Conservation (phyloP, 2,888 invertebrate genomes). For the Alloscopus bannaensis region DNA sequence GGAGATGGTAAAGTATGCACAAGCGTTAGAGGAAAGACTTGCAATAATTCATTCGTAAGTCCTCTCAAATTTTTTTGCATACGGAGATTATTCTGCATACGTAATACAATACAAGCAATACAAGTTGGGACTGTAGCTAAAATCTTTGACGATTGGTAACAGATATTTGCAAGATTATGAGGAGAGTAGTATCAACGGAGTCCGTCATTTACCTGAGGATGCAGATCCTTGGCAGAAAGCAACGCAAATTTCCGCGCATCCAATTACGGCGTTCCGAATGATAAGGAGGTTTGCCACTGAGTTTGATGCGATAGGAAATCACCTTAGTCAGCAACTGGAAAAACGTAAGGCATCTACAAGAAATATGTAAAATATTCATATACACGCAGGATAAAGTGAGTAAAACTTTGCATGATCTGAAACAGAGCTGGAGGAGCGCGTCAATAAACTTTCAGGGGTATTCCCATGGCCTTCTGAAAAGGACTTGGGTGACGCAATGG, state of each 20-base stretch:
- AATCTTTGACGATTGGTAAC: too few relatives aligned
- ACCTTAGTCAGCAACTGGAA: conserved; percentile 64
- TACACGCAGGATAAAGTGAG: background rate
- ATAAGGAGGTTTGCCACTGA: conserved; percentile 64
- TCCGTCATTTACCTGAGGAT: conserved; percentile 51
- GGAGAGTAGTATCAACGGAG: conserved; percentile 65
- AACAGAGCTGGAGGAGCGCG: conserved; percentile 67
- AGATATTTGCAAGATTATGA: conserved; percentile 71
- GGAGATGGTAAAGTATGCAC: conserved; percentile 66
- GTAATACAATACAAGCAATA: background rate
- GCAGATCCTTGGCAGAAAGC: conserved; percentile 65
- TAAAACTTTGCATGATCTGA: background rate
- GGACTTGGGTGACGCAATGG: conserved; percentile 71
- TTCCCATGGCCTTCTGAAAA: conserved; percentile 69
- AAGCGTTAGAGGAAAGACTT: conserved; percentile 69
- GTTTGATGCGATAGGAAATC: conserved; percentile 62
- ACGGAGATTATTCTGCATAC: background rate
- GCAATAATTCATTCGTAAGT: conserved; percentile 66
- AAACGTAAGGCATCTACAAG: conserved; percentile 52
- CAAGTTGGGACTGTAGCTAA: too few relatives aligned
- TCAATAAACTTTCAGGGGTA: conserved; percentile 65
- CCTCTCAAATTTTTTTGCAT: background rate
- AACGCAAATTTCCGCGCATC: conserved; percentile 64
- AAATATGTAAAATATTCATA: background rate
- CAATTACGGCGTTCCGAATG: conserved; percentile 65